Base-by-base conservation (phyloP, 1,140 invertebrate genomes). In the Fopius arisanus region DNA sequence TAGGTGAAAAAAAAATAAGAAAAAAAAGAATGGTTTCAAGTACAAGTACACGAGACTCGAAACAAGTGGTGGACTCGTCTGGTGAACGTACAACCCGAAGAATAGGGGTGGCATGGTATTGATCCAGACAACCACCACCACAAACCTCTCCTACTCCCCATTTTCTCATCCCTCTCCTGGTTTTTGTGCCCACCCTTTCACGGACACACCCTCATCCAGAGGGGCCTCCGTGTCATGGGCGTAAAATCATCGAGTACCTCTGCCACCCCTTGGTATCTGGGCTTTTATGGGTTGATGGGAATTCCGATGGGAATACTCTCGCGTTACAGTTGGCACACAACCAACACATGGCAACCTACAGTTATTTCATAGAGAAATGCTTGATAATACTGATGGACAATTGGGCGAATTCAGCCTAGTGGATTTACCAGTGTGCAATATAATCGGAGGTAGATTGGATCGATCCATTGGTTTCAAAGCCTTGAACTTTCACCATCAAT, bases 31-130 rank as follows among this genome's bases (percentile, higher is more conserved):
- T 40, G 16, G 12, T 26, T 59, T 21, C 48, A 63, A 63, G 41
- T 33, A 37, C 41, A 31, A 71, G 21, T 59, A 65, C 29, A 67
- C 29, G 19, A 67, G 67, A 65, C 26, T 29, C n/a, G 68, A 62
- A 19, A 54, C 31, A 40, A 71, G 54, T 63, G 54, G 28, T 51
- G 28, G 43, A 70, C 33, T 33, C 62, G 67, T 48, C 43, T 70
- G 33, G 67, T 59, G 66, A 59, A 73, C 62, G 66, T 70, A 70
- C 40, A 70, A 77, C 73, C 74, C 67, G 77, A 83, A 85, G 82
- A 87, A 87, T 85, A 85, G 82, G 66, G 81, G 80, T 80, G 82
- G 82, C 81, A 83, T 84, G 78, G 85, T 87, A 87, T 87, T 87
- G 85, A 87, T 87, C 85, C 79, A 72, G 77, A 78, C 76, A 59